Evolutionary conservation across 2,113 vertebrate species (phyloP), one percentile per base, ranked within the genome.

Genomic region (Misgurnus mizolepis): DNA sequence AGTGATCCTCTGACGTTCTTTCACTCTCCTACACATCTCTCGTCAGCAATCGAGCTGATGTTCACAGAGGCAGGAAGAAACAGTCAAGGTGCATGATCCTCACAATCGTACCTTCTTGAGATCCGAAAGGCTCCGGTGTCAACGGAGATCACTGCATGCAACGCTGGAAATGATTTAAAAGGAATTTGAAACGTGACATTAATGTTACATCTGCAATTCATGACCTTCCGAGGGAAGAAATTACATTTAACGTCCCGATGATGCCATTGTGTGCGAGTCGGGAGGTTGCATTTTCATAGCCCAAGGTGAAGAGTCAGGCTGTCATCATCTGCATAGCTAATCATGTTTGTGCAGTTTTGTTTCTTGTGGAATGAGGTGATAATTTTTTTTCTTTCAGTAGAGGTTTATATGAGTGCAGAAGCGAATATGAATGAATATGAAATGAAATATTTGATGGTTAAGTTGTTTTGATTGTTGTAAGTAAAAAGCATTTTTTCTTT

Each of bases 251-350:
- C 62, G 8, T 81, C 64, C 64, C 17, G 49, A 68, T 45, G 12
- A 78, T 69, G 74, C 65, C 62, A 41, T 39, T 60, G 50, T 75
- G 72, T 84, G 75, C 81, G 84, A 88, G 85, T 88, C 85, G 81
- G 78, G 84, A 85, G 82, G 83, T 87, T 90, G 80, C 72, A 67
- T 87, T 88, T 86, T 81, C 84, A 86, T 89, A 79, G 78, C 83
- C 66, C 47, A 80, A 82, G 85, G 85, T 85, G 86, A 84, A 86
- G 83, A 80, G 34, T 87, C 83, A 84, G 85, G 83, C 87, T 74
- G 74, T 55, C 79, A 79, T 90, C 82, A 88, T 89, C 83, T 85
- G 84, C 34, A 85, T 90, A 83, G 73, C 87, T 89, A 85, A 89
- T 92, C 87, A 87, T 84, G 81, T 17, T 82, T 77, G 78, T 58